Conservation (phyloP, 2,888 invertebrate species). For the Petrolisthes cinctipes region DNA sequence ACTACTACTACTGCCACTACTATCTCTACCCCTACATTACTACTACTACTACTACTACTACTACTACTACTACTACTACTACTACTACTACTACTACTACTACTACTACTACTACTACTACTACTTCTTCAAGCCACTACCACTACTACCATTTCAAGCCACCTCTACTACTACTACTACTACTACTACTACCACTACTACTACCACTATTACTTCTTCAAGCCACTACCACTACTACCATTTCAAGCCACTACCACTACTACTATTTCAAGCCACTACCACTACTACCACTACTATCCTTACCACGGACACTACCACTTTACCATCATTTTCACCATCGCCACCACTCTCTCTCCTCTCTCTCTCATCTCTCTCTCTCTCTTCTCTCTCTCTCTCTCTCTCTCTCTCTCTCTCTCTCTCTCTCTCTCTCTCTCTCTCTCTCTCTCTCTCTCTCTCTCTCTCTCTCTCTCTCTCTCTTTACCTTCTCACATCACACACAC, state of each 20-base stretch:
- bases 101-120: conserved; percentile 11
- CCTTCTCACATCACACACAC: not conserved
- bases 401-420: conserved; percentile 1
- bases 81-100: conserved; percentile 5
- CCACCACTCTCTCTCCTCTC: not conserved
- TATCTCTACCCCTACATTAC: conserved; percentile 4
- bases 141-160: conserved; percentile 15
- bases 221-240: too few species aligned
- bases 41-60: conserved; percentile 22
- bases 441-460: conserved; percentile 15
- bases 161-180: not conserved
- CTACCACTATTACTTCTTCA: too few species aligned
- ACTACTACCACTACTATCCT: too few species aligned
- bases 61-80: conserved; percentile 24
- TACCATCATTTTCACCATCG: not conserved
- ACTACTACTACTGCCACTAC: not conserved
- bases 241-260: too few species aligned
- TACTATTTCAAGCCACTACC: too few species aligned
- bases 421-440: conserved; percentile 14
- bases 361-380: conserved; percentile 5
- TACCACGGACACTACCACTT: too few species aligned
- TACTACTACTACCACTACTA: too few species aligned
- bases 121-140: too few species aligned
- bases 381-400: conserved; percentile 16
- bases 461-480: conserved; percentile 14